Base-by-base conservation (phyloP, 2,888 invertebrate species). In the Caenorhabditis sp. region DNA sequence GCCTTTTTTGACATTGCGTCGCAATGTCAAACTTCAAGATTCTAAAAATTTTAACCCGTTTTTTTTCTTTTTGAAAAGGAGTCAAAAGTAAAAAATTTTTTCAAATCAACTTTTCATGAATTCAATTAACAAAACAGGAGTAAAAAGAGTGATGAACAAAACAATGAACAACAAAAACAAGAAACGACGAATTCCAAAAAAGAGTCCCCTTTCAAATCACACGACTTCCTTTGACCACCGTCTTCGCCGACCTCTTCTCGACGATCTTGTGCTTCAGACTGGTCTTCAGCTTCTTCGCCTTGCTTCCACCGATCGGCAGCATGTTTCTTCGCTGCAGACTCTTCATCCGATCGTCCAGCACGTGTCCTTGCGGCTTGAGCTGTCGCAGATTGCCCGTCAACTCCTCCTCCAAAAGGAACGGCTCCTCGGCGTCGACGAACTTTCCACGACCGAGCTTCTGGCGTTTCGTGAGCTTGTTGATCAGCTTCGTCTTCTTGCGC, bases 321-420 rank as follows among this genome's bases (percentile, higher is more conserved):
- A 87, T 85, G 24, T 87, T 87, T 69, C 87, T 56, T 72, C 84
- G 66, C 70, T 86, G 87, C 69, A 87, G 28, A 63, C 85, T 85
- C 79, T 87, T 87, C 80, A 86, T 76, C 22, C 87, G 76, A 72
- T 87, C 87, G 2, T 77, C 70, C 19, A 87, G 56, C 1, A 87
- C 70, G 73, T 82, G 85, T 80, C 87, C 87, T 56, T 87, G 87
- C 12, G 85, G 84, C 38, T 85, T 85, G 69, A 87, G 49, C 59
- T 80, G 68, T 6, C 87, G 75, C 8, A 87, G 63, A 16, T 38
- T 66, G 14, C 80, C 85, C 7, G 85, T 68, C 28, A 87, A 69
- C 44, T 87, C 87, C 51, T 86, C 86, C 63, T 86, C 47, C 12
- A 86, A 68, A 10, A 87, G 41, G 82, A 87, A 86, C 2, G 86